A percentile compares a stretch with the other conserved stretches of the same genome.
These are phyloP conservation scores for Steinernema scapterisci DNA, from an alignment of 2,888 invertebrate species.

Conservation along the genomic window DNA sequence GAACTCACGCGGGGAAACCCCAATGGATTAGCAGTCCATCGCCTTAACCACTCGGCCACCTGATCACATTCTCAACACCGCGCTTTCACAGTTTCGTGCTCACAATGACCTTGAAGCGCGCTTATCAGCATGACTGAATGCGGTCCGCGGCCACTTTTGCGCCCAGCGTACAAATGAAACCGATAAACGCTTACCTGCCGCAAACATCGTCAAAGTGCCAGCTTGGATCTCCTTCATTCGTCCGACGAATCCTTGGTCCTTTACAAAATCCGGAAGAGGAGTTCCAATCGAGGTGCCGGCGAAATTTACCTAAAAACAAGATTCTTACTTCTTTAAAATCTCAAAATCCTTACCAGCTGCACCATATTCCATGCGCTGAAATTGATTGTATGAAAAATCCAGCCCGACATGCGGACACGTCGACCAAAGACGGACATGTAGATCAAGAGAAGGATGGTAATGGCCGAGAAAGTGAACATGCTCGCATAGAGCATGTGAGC, in stretches of 20 bases:
- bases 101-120: no score
- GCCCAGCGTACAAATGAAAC: no score
- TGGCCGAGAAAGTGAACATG: conserved; percentile 6
- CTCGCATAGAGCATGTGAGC: conserved; percentile 25
- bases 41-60: conserved; percentile 60
- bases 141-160: no score
- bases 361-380: conserved; percentile 18
- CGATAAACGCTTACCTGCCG: conserved; percentile 6
- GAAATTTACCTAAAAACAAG: conserved; percentile 8
- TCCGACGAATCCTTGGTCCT: not conserved
- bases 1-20: conserved; percentile 56
- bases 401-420: not conserved
- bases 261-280: not conserved
- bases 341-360: not conserved
- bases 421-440: conserved; percentile 27
- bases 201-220: conserved; percentile 14
- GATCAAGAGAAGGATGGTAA: not conserved
- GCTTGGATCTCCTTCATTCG: conserved; percentile 19
- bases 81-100: no score
- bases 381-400: conserved; percentile 23
- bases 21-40: conserved; percentile 60
- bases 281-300: conserved; percentile 6
- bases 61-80: conserved; percentile 1
- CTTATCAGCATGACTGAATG: no score
- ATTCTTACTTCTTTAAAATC: not conserved